phyloP scores from a whole-genome alignment of 2,888 invertebrate species.

The Drosophila merina region DNA sequence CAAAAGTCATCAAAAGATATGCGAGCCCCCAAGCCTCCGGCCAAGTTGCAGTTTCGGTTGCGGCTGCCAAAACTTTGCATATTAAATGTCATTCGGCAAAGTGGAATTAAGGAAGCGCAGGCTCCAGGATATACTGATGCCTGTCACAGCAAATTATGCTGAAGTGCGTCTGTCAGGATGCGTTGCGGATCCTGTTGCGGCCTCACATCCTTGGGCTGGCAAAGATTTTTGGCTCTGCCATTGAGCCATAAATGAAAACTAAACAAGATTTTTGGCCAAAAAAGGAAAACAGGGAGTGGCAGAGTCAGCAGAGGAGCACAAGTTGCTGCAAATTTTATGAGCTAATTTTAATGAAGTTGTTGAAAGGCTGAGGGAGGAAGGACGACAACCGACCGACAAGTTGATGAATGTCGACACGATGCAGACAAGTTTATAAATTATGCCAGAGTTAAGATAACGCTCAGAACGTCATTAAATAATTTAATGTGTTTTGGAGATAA shows the following conservation, averaged over 20 bases:
- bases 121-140: constrained; percentile 56
- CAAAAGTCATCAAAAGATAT: constrained; percentile 80
- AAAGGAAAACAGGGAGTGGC: constrained; percentile 7
- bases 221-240: constrained; percentile 36
- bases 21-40: constrained; percentile 49
- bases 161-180: constrained; percentile 76
- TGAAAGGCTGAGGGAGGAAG: constrained; percentile 19
- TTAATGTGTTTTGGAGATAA: constrained; percentile 28
- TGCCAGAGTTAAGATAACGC: constrained; percentile 56
- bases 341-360: constrained; percentile 81
- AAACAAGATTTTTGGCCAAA: constrained; percentile 73
- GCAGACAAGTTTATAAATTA: constrained; percentile 77
- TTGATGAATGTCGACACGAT: constrained; percentile 75
- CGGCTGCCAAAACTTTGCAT: constrained; percentile 78
- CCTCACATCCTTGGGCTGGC: constrained; percentile 52
- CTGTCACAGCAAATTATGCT: constrained; percentile 79
- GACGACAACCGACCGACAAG: constrained; percentile 29
- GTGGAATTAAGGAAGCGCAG: constrained; percentile 74
- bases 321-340: constrained; percentile 77
- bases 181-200: constrained; percentile 40
- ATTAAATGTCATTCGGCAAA: constrained; percentile 81
- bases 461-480: constrained; percentile 35
- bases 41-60: constrained; percentile 23
- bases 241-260: constrained; percentile 80
- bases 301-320: constrained; percentile 17